Base-by-base conservation (phyloP, 1,140 invertebrate species). In the Hypsibius dujardini region DNA sequence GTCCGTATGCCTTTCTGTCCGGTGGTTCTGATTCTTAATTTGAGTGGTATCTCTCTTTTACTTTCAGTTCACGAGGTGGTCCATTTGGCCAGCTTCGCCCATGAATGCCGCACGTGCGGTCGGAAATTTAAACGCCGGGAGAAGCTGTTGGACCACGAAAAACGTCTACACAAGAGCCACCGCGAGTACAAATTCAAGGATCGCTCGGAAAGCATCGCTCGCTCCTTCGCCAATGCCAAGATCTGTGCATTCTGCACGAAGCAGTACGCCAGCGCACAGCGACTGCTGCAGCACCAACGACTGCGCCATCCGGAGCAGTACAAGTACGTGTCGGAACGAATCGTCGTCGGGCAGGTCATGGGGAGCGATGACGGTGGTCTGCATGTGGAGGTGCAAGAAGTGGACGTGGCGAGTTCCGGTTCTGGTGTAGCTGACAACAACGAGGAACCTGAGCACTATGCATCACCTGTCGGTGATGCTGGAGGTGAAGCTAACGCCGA, bases 211-310 rank as follows among this genome's bases (percentile, higher is more conserved):
- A 56, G 50, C 7, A n/a, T 56, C 7, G 50, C 50, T 12, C 7
- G n/a, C 7, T 56, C 50, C n/a, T 56, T 56, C 50, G 50, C 50
- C 50, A 56, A 56, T n/a, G 50, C 50, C 7, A n/a, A 56, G n/a
- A n/a, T 56, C 7, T 56, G 50, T n/a, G n/a, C 7, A 56, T 56
- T 12, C n/a, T 56, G 50, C 50, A 7, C 7, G 7, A 56, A n/a
- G 50, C 50, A 56, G 50, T 56, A 56, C 50, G n/a, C 7, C n/a
- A 56, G 50, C 50, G 50, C 7, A n/a, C 7, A 56, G n/a, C 50
- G 50, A 56, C n/a, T 56, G 50, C n/a, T 56, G 50, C 7, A 56
- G n/a, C 50, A 56, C 50, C 50, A 56, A n/a, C n/a, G 50, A n/a
- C 50, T 56, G 7, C 7, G n/a, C 7, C 50, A 56, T 56, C 7